Conservation (phyloP, 2,888 invertebrate species). For the Panorpa germanica region DNA sequence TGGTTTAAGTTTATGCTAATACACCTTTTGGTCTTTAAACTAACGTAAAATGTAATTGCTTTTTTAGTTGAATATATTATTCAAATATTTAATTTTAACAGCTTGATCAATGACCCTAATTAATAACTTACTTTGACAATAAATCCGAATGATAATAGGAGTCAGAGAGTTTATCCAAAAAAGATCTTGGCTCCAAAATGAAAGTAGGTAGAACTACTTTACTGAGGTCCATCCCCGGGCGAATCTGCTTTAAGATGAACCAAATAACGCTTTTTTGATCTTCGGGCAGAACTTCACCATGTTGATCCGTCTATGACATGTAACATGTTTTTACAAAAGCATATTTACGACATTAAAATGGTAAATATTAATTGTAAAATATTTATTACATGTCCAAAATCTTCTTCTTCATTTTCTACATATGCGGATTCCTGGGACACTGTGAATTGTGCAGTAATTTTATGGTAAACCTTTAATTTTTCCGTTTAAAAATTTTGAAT, state of each 20-base stretch:
- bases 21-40: too few species aligned
- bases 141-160: slow-evolving; percentile 90
- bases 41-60: too few species aligned
- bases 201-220: slow-evolving; percentile 80
- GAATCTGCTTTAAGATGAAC: slow-evolving; percentile 85
- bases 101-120: background rate
- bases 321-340: background rate
- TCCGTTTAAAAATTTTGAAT: too few species aligned
- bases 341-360: slow-evolving; percentile 3
- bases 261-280: slow-evolving; percentile 91
- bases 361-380: too few species aligned
- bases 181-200: slow-evolving; percentile 83
- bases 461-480: too few species aligned
- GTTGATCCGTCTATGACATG: slow-evolving; percentile 68
- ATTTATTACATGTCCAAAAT: slow-evolving; percentile 35
- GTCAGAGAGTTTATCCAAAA: slow-evolving; percentile 82
- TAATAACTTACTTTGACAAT: slow-evolving; percentile 51
- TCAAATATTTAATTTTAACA: too few species aligned
- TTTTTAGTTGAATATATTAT: too few species aligned
- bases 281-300: slow-evolving; percentile 82
- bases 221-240: slow-evolving; percentile 87
- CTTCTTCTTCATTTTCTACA: slow-evolving; percentile 33
- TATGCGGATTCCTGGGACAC: slow-evolving; percentile 39
- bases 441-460: slow-evolving; percentile 17
- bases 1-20: too few species aligned